phyloP scores from a whole-genome alignment of 2,797 vertebrate species.

The Hafferia zeledoni region DNA sequence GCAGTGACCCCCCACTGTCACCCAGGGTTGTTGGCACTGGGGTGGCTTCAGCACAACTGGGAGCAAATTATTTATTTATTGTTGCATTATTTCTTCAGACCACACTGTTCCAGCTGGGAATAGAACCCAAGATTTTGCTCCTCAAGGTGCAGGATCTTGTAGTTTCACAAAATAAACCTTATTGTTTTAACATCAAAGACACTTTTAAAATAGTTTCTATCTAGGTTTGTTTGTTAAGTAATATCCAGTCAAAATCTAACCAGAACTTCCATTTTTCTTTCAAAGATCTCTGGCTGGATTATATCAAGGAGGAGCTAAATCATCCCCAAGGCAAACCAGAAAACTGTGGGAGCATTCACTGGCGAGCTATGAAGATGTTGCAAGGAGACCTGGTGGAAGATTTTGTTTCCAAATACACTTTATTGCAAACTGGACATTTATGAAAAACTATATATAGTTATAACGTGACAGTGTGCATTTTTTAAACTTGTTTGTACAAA shows the following conservation, averaged over 20 bases:
- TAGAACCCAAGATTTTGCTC: neutral
- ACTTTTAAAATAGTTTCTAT: neutral
- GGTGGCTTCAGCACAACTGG: neutral
- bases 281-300: constrained; percentile 92
- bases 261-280: neutral
- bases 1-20: neutral
- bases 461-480: neutral
- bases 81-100: neutral
- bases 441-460: constrained; percentile 27
- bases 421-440: constrained; percentile 88
- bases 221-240: neutral
- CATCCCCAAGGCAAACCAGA: constrained; percentile 85
- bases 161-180: neutral
- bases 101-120: neutral
- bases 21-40: neutral
- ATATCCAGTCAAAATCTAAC: neutral
- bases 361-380: constrained; percentile 93
- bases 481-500: neutral
- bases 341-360: constrained; percentile 90
- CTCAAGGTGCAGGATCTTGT: neutral
- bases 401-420: constrained; percentile 87
- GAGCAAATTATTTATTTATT: neutral
- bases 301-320: constrained; percentile 88
- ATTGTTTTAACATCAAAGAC: neutral
- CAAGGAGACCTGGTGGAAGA: constrained; percentile 85